Conservation (phyloP, 2,888 invertebrate species). For the Craniophora ligustri region DNA sequence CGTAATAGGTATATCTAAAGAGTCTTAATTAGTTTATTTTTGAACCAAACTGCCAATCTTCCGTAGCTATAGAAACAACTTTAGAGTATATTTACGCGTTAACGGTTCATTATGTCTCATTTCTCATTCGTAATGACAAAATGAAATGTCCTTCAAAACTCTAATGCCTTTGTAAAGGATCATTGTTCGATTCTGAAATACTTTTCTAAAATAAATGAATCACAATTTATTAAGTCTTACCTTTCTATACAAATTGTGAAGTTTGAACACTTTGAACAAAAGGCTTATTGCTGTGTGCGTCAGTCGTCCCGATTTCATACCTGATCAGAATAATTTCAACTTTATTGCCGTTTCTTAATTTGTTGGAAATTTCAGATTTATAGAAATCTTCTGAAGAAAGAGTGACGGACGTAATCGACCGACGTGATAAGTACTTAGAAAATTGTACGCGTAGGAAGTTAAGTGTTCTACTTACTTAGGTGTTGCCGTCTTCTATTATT, state of each 20-base stretch:
- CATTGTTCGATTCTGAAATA: slow-evolving; percentile 9
- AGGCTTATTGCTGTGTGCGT: slow-evolving; percentile 15
- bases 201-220: slow-evolving; percentile 28
- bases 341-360: slow-evolving; percentile 9
- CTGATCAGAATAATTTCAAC: slow-evolving; percentile 8
- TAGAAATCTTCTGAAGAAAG: no score
- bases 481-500: no score
- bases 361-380: no score
- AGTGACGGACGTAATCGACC: no score
- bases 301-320: slow-evolving; percentile 14
- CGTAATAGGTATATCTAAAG: no score
- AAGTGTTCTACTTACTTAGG: no score
- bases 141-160: slow-evolving; percentile 11
- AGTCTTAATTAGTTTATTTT: no score
- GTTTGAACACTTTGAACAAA: slow-evolving; percentile 13
- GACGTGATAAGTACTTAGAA: no score
- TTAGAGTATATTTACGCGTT: slow-evolving; percentile 12
- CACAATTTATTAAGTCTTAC: slow-evolving; percentile 31
- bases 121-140: slow-evolving; percentile 6
- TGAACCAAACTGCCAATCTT: not conserved
- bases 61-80: slow-evolving; percentile 6
- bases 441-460: no score
- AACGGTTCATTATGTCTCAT: slow-evolving; percentile 9
- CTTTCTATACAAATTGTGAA: slow-evolving; percentile 19
- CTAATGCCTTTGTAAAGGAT: slow-evolving; percentile 16